Base-by-base conservation (phyloP, 2,888 invertebrate genomes). In the Eristalis arbustorum region DNA sequence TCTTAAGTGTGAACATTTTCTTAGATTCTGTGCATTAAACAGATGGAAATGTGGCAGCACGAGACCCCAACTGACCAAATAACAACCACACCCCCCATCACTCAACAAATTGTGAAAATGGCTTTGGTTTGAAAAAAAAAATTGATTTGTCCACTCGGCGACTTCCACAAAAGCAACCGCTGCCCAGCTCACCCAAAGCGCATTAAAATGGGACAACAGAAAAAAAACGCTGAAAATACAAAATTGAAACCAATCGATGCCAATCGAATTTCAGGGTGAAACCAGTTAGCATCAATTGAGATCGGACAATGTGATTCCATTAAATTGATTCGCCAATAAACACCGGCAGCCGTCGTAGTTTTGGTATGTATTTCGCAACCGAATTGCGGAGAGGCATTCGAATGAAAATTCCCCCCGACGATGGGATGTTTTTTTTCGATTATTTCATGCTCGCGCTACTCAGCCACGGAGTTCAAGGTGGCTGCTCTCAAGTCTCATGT, bases 201-300 rank as follows among this genome's bases (percentile, higher is more conserved):
- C n/a, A 18, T 49, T 18, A 49, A 49, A 49, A 18, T 49, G 49
- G 18, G 49, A 18, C 49, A 49, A n/a, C 2, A 2, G 5, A 4
- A 42, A n/a, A 14, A 3, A 42, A n/a, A 42, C n/a, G n/a, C n/a
- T 14, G 2, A 2, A 23, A 5, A n/a, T n/a, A n/a, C n/a, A n/a
- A n/a, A n/a, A n/a, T n/a, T 25, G 25, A 13, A 67, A 18, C 71
- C 72, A 76, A 72, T 72, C 76, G 72, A 76, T 76, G 40, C 14
- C 84, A 76, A 79, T 80, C 40, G 40, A 84, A 68, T 84, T 80
- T 80, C 84, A 84, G 72, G 84, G 84, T 84, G 68, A 84, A 80
- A 84, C 49, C 84, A 84, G 80, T 84, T 84, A 84, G 63, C 72
- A 76, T 76, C 75, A 66, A 83, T 80, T 56, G 31, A 79, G 56